phyloP scores from a whole-genome alignment of 2,113 vertebrate genomes.

The Trochalopteron elliotii region DNA sequence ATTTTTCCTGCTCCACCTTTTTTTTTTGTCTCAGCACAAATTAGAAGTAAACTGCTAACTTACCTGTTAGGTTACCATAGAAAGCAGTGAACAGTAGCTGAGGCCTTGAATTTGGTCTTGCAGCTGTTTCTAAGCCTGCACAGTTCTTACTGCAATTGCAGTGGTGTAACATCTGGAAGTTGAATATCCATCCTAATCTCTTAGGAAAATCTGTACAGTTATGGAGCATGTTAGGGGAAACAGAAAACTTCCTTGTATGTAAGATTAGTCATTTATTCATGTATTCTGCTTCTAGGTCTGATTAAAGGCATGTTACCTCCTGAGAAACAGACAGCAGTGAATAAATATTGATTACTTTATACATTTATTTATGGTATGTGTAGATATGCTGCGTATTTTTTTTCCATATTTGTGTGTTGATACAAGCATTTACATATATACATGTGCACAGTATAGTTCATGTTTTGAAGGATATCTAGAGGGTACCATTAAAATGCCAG shows the following conservation, averaged over 20 bases:
- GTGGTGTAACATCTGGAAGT: not conserved
- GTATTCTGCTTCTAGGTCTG: not conserved
- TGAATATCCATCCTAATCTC: not conserved
- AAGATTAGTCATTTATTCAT: not conserved
- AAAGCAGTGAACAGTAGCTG: not conserved
- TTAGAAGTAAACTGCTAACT: not conserved
- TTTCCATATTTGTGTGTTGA: not conserved
- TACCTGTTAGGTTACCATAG: not conserved
- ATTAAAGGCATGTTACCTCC: not conserved
- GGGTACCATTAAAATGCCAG: not conserved
- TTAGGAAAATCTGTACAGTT: not conserved
- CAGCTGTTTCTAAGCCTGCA: not conserved
- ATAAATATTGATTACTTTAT: not conserved
- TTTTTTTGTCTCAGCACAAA: not conserved
- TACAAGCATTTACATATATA: rapidly evolving
- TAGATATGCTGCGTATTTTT: not conserved
- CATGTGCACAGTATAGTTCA: not conserved
- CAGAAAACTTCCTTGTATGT: not conserved
- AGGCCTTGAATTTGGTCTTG: not conserved
- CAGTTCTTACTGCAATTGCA: not conserved
- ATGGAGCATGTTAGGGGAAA: not conserved
- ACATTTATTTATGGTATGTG: not conserved
- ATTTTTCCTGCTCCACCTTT: not conserved
- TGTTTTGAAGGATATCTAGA: not conserved
- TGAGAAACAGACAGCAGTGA: not conserved